These are phyloP conservation scores for Drosophila borborema DNA, from an alignment of 2,888 invertebrate species.

Conservation along the genomic window DNA sequence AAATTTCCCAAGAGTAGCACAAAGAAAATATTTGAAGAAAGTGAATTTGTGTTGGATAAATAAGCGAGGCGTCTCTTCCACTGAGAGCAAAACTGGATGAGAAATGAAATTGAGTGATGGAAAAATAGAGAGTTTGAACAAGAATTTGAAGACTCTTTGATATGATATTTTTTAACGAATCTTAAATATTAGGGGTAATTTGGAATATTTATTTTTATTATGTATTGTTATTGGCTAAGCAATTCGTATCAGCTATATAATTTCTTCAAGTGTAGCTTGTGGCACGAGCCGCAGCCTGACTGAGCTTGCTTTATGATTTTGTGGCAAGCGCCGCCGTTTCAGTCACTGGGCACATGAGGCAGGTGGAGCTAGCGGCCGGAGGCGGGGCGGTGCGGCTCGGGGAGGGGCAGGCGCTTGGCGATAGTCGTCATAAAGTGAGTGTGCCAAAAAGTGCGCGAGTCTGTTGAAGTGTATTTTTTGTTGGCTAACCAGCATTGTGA, in stretches of 20 bases:
- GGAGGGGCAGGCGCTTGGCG: constrained; percentile 24
- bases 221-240: background rate
- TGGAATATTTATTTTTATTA: background rate
- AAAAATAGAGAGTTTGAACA: background rate
- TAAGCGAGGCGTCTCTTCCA: constrained; percentile 10
- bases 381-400: constrained; percentile 6
- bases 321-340: constrained; percentile 55
- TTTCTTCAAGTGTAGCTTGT: constrained; percentile 8
- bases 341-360: constrained; percentile 46
- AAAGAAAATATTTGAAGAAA: constrained; percentile 52
- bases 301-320: constrained; percentile 20
- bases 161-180: background rate
- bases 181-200: background rate
- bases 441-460: constrained; percentile 40
- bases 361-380: constrained; percentile 23
- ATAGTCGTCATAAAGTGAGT: constrained; percentile 64
- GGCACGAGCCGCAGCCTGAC: constrained; percentile 33
- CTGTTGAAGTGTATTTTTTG: constrained; percentile 24
- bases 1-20: constrained; percentile 14
- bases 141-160: background rate
- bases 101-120: background rate
- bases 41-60: constrained; percentile 28
- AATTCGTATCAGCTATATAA: background rate
- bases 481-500: constrained; percentile 60
- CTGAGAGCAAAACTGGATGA: background rate